phyloP scores from a whole-genome alignment of 64 coral and sea anemone genomes.

The Acropora tenuis region DNA sequence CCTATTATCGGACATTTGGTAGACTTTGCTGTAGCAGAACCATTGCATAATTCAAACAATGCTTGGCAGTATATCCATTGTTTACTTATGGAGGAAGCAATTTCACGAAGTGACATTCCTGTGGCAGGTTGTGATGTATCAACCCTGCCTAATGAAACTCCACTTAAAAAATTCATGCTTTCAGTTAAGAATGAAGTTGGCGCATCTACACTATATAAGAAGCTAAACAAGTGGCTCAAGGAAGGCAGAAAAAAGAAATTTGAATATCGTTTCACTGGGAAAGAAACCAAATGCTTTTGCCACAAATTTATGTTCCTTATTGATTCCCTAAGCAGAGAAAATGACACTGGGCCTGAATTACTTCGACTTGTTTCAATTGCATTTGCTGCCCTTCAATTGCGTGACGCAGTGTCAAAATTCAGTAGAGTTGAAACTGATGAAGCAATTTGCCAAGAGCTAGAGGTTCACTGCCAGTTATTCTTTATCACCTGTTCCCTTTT shows the following conservation, averaged over 20 bases:
- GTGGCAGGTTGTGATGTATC: not conserved
- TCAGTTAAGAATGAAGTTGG: conserved; percentile 41
- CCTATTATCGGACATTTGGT: conserved; percentile 53
- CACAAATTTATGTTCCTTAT: no score
- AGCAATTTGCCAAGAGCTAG: no score
- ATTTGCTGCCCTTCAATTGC: no score
- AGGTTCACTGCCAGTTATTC: conserved; percentile 27
- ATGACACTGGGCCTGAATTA: no score
- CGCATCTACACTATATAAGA: conserved; percentile 48
- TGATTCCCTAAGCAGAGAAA: no score
- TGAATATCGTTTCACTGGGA: not conserved
- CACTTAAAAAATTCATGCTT: conserved; percentile 4
- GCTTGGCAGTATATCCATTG: conserved; percentile 61
- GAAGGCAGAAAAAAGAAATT: not conserved
- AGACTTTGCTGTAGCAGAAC: conserved; percentile 50
- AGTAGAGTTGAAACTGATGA: no score
- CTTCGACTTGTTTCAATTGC: no score
- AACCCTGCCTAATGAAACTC: conserved; percentile 44
- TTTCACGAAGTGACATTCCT: conserved; percentile 7
- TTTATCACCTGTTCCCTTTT: conserved; percentile 45
- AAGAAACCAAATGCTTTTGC: not conserved
- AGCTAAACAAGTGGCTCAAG: conserved; percentile 56
- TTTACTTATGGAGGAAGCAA: conserved; percentile 5
- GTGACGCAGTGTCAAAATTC: no score
- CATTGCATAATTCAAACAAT: conserved; percentile 33